phyloP scores from a whole-genome alignment of 2,113 vertebrate genomes.

The Passer montanus region DNA sequence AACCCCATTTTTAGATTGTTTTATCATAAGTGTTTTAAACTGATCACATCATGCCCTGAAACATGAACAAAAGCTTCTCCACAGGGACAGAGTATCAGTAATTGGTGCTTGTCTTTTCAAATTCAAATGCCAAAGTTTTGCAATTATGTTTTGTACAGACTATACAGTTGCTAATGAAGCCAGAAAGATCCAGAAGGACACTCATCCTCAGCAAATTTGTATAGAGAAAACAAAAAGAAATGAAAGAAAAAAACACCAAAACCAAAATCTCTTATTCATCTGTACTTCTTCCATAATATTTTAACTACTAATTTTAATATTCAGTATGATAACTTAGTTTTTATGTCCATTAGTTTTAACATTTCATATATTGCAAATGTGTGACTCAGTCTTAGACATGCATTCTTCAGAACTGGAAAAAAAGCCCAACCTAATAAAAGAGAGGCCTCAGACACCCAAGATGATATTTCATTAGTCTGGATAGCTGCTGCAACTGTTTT shows the following conservation, averaged over 20 bases:
- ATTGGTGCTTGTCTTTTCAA: neutral
- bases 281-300: neutral
- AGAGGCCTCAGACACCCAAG: neutral
- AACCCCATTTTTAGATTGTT: neutral
- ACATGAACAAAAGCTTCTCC: neutral
- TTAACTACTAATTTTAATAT: neutral
- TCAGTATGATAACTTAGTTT: neutral
- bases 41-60: neutral
- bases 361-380: neutral
- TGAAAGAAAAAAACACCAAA: accelerated
- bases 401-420: neutral
- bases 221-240: neutral
- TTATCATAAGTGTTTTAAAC: neutral
- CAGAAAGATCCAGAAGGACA: neutral
- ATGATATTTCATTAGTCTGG: neutral
- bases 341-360: neutral
- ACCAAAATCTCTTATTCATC: neutral
- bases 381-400: neutral
- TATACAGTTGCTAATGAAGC: neutral
- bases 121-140: neutral
- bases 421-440: accelerated
- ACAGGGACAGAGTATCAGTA: neutral
- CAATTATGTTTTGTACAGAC: neutral
- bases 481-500: neutral
- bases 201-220: neutral